These are phyloP conservation scores for Diabrotica balteata DNA, from an alignment of 2,888 invertebrate genomes.

Conservation along the genomic window DNA sequence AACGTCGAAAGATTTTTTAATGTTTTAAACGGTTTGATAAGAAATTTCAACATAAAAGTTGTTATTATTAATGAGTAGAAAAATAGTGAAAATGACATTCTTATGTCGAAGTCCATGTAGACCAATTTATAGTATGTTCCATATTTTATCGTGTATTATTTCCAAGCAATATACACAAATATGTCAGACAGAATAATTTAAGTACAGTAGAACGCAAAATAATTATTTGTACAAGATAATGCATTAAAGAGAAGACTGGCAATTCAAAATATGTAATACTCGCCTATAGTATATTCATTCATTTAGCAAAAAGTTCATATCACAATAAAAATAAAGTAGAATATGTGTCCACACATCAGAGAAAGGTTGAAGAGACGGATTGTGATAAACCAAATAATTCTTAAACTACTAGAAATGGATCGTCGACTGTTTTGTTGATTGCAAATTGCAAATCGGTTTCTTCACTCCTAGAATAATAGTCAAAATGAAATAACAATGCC, in stretches of 20 bases:
- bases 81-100: too few species aligned
- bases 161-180: too few species aligned
- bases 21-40: too few species aligned
- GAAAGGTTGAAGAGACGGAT: not conserved
- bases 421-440: slow-evolving; percentile 12
- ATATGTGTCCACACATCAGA: not conserved
- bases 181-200: too few species aligned
- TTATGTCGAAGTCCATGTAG: too few species aligned
- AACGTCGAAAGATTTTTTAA: too few species aligned
- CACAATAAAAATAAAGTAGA: slow-evolving; percentile 27
- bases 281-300: not conserved
- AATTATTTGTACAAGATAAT: too few species aligned
- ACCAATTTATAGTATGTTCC: too few species aligned
- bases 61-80: too few species aligned
- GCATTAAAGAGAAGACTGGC: not conserved
- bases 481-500: not conserved
- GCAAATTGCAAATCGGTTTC: slow-evolving; percentile 11
- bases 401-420: slow-evolving; percentile 20
- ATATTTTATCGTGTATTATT: too few species aligned
- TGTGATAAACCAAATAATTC: not conserved
- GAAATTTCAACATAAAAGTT: too few species aligned
- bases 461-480: slow-evolving; percentile 16
- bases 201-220: too few species aligned
- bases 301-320: slow-evolving; percentile 15
- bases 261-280: not conserved